phyloP scores from a whole-genome alignment of 2,797 vertebrate species.

The Argyrosomus regius region DNA sequence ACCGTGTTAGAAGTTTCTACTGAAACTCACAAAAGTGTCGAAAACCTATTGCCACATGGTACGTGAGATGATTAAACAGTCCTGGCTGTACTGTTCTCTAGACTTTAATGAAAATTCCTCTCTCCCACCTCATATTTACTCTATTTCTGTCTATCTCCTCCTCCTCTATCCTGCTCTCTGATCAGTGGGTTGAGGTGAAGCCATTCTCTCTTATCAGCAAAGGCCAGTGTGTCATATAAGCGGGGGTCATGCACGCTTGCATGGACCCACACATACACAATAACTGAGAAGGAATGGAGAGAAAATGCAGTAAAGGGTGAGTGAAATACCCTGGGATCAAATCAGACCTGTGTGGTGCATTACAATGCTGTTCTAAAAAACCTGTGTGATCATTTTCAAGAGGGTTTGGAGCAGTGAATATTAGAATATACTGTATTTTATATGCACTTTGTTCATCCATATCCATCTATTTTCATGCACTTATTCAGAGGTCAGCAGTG shows the following conservation, averaged over 20 bases:
- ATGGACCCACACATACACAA: conserved; percentile 16
- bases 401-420: neutral
- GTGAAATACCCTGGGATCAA: conserved; percentile 7
- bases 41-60: neutral
- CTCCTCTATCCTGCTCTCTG: conserved; percentile 28
- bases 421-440: neutral
- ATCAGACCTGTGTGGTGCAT: conserved; percentile 26
- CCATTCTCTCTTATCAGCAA: conserved; percentile 48
- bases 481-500: neutral
- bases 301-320: conserved; percentile 9
- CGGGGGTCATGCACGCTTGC: conserved; percentile 38
- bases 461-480: neutral
- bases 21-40: neutral
- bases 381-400: neutral
- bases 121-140: conserved; percentile 46
- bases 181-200: conserved; percentile 43
- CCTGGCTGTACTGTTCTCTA: neutral
- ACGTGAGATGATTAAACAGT: neutral
- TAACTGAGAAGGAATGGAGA: neutral
- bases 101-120: conserved; percentile 30
- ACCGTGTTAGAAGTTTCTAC: neutral
- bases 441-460: neutral
- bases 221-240: conserved; percentile 46
- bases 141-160: conserved; percentile 18
- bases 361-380: neutral